phyloP scores from a whole-genome alignment of 2,797 vertebrate species.

The Melanotaenia trifasciata region DNA sequence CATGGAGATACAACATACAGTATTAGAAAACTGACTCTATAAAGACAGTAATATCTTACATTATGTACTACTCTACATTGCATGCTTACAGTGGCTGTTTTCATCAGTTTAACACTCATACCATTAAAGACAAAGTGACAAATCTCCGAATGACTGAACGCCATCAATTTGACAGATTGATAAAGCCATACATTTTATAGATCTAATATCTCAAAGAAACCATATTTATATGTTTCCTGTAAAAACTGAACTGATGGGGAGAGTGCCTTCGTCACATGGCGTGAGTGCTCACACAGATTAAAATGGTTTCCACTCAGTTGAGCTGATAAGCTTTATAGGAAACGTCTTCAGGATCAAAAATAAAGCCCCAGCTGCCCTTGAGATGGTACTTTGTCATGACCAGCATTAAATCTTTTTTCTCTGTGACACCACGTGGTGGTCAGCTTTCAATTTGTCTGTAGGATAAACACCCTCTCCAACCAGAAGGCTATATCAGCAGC shows the following conservation, averaged over 20 bases:
- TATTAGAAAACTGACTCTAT: not conserved
- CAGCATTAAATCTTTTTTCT: slow-evolving; percentile 9
- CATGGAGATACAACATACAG: no score
- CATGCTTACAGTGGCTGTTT: not conserved
- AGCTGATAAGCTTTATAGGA: not conserved
- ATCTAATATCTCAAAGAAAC: not conserved
- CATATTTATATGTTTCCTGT: not conserved
- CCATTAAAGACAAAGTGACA: not conserved
- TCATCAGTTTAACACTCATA: not conserved
- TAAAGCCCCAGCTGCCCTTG: not conserved
- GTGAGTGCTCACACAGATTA: not conserved
- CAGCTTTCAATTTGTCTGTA: slow-evolving; percentile 15
- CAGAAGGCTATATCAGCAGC: slow-evolving; percentile 4
- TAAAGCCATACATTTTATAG: not conserved
- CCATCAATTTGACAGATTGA: not conserved
- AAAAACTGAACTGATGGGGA: slow-evolving; percentile 4
- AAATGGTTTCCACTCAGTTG: slow-evolving; percentile 4
- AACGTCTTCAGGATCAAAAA: slow-evolving; percentile 11
- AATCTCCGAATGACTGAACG: not conserved
- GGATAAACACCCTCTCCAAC: slow-evolving; percentile 6
- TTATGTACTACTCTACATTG: not conserved
- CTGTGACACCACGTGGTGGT: not conserved
- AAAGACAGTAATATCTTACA: not conserved
- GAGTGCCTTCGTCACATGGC: not conserved
- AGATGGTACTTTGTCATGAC: not conserved